These are phyloP conservation scores for Serilophus lunatus DNA, from an alignment of 2,113 vertebrate species.

Conservation along the genomic window DNA sequence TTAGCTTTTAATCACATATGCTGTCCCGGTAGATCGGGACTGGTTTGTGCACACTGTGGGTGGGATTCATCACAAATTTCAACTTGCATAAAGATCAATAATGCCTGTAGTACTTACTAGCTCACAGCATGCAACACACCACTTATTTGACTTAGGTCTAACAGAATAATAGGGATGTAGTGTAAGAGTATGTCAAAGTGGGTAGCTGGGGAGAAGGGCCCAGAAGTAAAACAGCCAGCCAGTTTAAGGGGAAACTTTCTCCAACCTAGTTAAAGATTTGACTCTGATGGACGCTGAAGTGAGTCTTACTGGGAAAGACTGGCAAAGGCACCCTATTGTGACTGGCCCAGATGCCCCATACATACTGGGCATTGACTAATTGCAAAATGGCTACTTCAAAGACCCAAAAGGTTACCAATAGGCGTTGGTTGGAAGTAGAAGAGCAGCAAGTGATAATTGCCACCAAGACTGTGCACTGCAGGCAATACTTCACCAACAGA, in stretches of 20 bases:
- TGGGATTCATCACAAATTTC: background rate
- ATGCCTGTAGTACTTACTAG: background rate
- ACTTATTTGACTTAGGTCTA: background rate
- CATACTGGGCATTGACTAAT: too few relatives aligned
- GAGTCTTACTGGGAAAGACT: too few relatives aligned
- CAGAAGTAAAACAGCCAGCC: background rate
- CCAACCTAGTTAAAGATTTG: too few relatives aligned
- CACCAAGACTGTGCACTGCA: too few relatives aligned
- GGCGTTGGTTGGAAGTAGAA: too few relatives aligned
- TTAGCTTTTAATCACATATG: background rate
- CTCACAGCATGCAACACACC: background rate
- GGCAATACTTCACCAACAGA: too few relatives aligned
- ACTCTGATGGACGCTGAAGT: too few relatives aligned
- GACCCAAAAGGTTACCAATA: too few relatives aligned
- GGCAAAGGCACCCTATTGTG: too few relatives aligned
- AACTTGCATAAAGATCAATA: background rate
- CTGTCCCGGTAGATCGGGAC: rapidly evolving
- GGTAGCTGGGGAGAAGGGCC: background rate
- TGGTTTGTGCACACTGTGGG: background rate
- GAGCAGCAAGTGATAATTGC: too few relatives aligned
- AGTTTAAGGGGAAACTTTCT: background rate
- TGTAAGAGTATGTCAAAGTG: background rate
- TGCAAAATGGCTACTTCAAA: too few relatives aligned
- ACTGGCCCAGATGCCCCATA: too few relatives aligned
- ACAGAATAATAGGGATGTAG: background rate